phyloP scores from a whole-genome alignment of 2,888 invertebrate species.

The Villa cingulata region DNA sequence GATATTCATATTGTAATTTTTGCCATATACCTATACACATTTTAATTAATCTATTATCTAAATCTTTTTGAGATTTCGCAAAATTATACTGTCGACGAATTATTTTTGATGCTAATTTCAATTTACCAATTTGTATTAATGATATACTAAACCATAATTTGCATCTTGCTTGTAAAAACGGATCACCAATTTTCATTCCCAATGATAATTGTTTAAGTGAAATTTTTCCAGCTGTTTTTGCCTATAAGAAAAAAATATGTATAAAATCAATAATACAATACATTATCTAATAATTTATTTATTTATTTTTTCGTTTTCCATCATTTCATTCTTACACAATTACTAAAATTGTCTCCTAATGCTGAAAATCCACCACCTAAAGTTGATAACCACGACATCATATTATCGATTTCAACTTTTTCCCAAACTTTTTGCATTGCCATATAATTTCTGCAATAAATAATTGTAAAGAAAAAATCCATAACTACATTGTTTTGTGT shows the following conservation, averaged over 20 bases:
- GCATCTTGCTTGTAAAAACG: slow-evolving; percentile 66
- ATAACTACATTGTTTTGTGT: background rate
- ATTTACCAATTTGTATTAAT: slow-evolving; percentile 64
- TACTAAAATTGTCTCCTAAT: slow-evolving; percentile 71
- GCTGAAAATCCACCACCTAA: slow-evolving; percentile 94
- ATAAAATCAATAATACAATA: slow-evolving; percentile 12
- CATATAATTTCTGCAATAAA: slow-evolving; percentile 38
- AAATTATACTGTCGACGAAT: slow-evolving; percentile 42
- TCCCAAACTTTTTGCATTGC: slow-evolving; percentile 42
- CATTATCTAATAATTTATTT: background rate
- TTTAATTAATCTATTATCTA: slow-evolving; percentile 51
- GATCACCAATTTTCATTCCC: slow-evolving; percentile 70
- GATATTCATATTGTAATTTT: slow-evolving; percentile 44
- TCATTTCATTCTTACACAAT: slow-evolving; percentile 45
- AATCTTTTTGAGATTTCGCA: slow-evolving; percentile 27
- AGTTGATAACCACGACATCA: slow-evolving; percentile 90
- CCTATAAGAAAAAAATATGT: slow-evolving; percentile 39
- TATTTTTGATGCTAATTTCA: slow-evolving; percentile 48
- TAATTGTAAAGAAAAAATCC: background rate
- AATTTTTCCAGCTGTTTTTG: slow-evolving; percentile 76
- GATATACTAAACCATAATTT: slow-evolving; percentile 77
- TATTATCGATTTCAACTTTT: slow-evolving; percentile 62
- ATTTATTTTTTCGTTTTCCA: background rate
- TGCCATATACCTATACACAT: slow-evolving; percentile 86
- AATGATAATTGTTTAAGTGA: slow-evolving; percentile 70